Percentiles rank a stretch among this genome's conserved stretches.
phyloP scores from a whole-genome alignment of 2,113 vertebrate genomes.

The Thinocorus orbignyianus region DNA sequence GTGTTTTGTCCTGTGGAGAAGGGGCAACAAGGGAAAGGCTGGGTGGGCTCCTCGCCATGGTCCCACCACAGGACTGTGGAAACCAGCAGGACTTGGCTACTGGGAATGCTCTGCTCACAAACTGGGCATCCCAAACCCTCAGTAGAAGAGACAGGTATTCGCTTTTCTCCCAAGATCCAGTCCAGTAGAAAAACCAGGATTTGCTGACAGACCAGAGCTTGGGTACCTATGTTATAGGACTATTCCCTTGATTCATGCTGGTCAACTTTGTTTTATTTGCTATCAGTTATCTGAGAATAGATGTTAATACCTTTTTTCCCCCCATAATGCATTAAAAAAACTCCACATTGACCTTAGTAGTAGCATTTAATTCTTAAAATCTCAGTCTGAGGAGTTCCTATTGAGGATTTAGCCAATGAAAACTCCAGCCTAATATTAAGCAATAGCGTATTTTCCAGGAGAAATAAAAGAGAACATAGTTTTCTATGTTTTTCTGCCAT shows the following conservation, averaged over 20 bases:
- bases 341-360: background rate
- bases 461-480: background rate
- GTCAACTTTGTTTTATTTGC: background rate
- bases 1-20: background rate
- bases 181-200: background rate
- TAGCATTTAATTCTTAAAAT: background rate
- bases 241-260: background rate
- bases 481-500: background rate
- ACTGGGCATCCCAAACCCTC: rapidly evolving
- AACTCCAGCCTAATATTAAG: background rate
- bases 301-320: background rate
- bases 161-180: background rate
- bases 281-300: background rate
- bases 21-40: background rate
- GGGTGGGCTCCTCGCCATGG: background rate
- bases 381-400: background rate
- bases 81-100: background rate
- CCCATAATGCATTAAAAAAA: background rate
- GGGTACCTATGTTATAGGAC: background rate
- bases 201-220: background rate
- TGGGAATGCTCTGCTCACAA: background rate
- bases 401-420: background rate
- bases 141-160: background rate
- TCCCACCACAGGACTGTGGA: background rate
- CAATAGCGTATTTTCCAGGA: background rate